phyloP scores from a whole-genome alignment of 2,797 vertebrate genomes.

The Buceros bicornis region DNA sequence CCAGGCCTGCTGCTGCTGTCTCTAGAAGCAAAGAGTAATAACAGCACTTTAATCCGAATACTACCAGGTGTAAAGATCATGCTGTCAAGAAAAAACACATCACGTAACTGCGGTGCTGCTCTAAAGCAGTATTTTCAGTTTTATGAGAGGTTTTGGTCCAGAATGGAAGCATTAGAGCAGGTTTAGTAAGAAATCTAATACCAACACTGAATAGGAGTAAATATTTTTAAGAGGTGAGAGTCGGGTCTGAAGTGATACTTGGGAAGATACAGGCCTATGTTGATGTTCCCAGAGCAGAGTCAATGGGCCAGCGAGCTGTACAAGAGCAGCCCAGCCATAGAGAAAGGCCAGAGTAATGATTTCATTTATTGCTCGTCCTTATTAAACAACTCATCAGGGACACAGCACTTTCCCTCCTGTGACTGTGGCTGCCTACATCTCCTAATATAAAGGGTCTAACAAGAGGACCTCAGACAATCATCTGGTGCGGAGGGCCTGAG shows the following conservation, averaged over 20 bases:
- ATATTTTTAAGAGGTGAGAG: not conserved
- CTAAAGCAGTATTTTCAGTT: not conserved
- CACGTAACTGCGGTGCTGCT: not conserved
- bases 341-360: not conserved
- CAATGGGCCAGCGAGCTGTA: not conserved
- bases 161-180: not conserved
- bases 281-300: not conserved
- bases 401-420: not conserved
- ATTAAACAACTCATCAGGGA: not conserved
- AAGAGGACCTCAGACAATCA: rapidly evolving
- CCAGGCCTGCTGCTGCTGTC: not conserved
- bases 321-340: not conserved
- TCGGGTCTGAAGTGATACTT: not conserved
- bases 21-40: not conserved
- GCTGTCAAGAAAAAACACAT: not conserved
- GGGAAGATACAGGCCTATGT: not conserved
- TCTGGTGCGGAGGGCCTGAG: not conserved
- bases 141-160: not conserved
- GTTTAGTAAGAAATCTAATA: not conserved
- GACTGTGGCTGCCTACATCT: not conserved
- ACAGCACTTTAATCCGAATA: not conserved
- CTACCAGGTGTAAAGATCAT: not conserved
- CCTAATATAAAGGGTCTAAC: not conserved
- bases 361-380: not conserved
- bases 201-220: not conserved